Evolutionary conservation across 2,113 vertebrate species (phyloP).

Genomic region (Australoheros scitulus): DNA sequence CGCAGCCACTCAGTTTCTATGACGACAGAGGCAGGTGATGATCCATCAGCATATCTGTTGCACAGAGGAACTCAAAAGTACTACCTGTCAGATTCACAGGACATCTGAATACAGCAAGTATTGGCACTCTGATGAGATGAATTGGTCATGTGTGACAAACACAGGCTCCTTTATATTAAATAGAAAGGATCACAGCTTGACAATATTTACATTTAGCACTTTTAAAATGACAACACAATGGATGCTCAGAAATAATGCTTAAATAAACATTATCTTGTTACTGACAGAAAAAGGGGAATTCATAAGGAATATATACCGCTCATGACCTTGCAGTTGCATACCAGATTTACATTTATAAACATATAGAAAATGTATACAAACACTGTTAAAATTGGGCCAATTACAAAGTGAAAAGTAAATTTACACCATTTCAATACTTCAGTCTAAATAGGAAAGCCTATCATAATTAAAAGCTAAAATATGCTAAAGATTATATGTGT

Average conservation of each 20-base stretch:
- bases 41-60: constrained; percentile 43
- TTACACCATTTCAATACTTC: neutral
- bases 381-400: neutral
- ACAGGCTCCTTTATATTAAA: neutral
- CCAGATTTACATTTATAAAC: constrained; percentile 13
- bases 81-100: constrained; percentile 35
- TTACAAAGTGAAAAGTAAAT: neutral
- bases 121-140: neutral
- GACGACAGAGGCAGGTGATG: constrained; percentile 57
- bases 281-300: neutral
- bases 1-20: constrained; percentile 65
- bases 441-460: neutral
- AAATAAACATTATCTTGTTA: constrained; percentile 7
- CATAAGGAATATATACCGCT: neutral
- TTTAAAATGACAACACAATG: neutral
- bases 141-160: neutral
- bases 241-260: neutral
- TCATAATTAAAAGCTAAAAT: constrained; percentile 20
- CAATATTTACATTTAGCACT: constrained; percentile 2
- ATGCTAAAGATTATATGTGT: neutral
- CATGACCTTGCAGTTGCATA: constrained; percentile 8
- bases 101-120: neutral
- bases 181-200: neutral
- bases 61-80: constrained; percentile 38
- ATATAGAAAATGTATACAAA: constrained; percentile 12